phyloP scores from a whole-genome alignment of 2,797 vertebrate genomes.

The Lacerta viridis region DNA sequence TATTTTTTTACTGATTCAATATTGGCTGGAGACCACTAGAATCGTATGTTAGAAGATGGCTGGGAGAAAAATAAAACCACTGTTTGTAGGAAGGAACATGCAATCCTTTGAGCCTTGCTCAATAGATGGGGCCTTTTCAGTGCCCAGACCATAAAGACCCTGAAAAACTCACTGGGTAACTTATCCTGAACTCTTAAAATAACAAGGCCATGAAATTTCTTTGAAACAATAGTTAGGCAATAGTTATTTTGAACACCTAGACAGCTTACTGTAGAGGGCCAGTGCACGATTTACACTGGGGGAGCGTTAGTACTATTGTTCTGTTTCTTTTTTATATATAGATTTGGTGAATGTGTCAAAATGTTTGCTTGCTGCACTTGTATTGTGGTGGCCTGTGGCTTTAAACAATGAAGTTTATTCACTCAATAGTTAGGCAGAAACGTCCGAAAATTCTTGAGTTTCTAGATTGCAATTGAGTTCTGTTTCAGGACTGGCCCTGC shows the following conservation, averaged over 20 bases:
- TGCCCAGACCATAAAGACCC: neutral
- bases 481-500: neutral
- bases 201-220: neutral
- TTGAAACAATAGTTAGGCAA: neutral
- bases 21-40: slow-evolving; percentile 62
- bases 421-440: neutral
- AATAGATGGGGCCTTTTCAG: slow-evolving; percentile 47
- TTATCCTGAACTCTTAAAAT: neutral
- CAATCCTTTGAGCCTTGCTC: slow-evolving; percentile 32
- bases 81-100: slow-evolving; percentile 64
- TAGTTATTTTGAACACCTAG: too few species aligned
- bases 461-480: neutral
- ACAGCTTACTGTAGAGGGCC: too few species aligned
- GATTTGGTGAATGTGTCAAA: too few species aligned
- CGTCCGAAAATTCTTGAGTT: neutral
- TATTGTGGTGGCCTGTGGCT: too few species aligned
- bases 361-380: too few species aligned
- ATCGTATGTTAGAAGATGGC: slow-evolving; percentile 56
- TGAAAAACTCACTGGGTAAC: neutral
- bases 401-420: too few species aligned
- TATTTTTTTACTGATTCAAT: slow-evolving; percentile 57
- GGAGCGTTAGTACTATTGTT: too few species aligned
- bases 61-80: slow-evolving; percentile 60
- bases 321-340: too few species aligned
- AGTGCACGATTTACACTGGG: too few species aligned